Evolutionary conservation across 2,113 vertebrate genomes (phyloP).

Genomic region (Brachionichthys hirsutus): DNA sequence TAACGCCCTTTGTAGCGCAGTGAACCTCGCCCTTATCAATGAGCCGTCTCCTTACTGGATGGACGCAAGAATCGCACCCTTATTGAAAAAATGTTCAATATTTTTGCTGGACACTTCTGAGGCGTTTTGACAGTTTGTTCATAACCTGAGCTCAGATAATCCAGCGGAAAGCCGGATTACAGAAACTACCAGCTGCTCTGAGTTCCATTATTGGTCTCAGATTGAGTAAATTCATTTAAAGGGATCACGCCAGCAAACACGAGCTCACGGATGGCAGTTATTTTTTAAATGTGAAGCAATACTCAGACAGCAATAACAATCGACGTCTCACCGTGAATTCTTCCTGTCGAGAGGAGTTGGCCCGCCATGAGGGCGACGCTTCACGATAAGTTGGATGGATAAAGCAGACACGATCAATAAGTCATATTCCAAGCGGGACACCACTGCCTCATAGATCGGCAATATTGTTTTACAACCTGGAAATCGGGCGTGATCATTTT

Average conservation of each 20-base stretch:
- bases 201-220: constrained; percentile 17
- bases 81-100: constrained; percentile 3
- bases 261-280: constrained; percentile 55
- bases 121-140: neutral
- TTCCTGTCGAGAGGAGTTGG: constrained; percentile 23
- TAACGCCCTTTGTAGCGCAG: constrained; percentile 15
- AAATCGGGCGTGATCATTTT: constrained; percentile 28
- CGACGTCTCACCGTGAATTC: constrained; percentile 46
- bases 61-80: constrained; percentile 11
- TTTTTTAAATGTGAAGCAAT: constrained; percentile 75
- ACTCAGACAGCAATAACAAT: constrained; percentile 82
- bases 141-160: neutral
- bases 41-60: constrained; percentile 35
- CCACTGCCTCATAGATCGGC: constrained; percentile 55
- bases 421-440: constrained; percentile 18
- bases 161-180: neutral
- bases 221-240: neutral
- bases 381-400: constrained; percentile 17
- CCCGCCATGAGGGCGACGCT: constrained; percentile 25
- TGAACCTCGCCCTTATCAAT: constrained; percentile 39
- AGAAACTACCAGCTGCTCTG: constrained; percentile 44
- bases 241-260: constrained; percentile 75
- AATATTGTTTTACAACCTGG: neutral
- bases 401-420: constrained; percentile 34
- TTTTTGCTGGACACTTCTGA: constrained; percentile 5